Base-by-base conservation (phyloP, 2,888 invertebrate species). In the Uloborus plumipes region DNA sequence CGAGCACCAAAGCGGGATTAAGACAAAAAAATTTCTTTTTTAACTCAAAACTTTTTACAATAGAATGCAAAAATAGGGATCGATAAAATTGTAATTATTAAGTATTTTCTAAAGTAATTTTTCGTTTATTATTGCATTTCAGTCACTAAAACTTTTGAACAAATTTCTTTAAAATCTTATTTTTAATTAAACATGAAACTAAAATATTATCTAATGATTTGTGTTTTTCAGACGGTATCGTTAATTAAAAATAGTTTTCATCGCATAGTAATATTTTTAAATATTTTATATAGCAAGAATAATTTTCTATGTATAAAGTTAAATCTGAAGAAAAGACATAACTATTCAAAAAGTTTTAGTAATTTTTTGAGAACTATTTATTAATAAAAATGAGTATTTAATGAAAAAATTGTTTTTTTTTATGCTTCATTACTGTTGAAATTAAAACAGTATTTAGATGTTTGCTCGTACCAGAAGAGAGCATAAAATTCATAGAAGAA, bases 31-130 rank as follows among this genome's bases (percentile, higher is more conserved):
- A 51, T 62, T 58, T 69, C 69, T 67, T 69, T 66, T 67, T 76
- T 69, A 67, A 67, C 61, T 62, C 76, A 69, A n/a, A 69, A 31
- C 61, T 22, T 26, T 61, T 58, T 75, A 55, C 67, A 39, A 39
- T 39, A 39, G 39, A 39, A 39, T 39, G 39, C 39, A 67, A 74
- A 55, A 65, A 65, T 53, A 39, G 75, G 49, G 76, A 69, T 76
- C 76, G 76, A 76, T 76, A 69, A 76, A 73, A 76, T 67, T 69
- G 69, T 76, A 76, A 76, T 76, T 76, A 76, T 76, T 76, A 76
- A 67, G 76, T 69, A 62, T 76, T 69, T 67, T 69, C 47, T 51
- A 61, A 76, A 76, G 69, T 76, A 76, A 76, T 39, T 9, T 39
- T 76, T 69, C 67, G 47, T 69, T 62, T 53, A 26, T 76, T 76